phyloP scores from a whole-genome alignment of 2,888 invertebrate species.

The Drosophila demipolita region DNA sequence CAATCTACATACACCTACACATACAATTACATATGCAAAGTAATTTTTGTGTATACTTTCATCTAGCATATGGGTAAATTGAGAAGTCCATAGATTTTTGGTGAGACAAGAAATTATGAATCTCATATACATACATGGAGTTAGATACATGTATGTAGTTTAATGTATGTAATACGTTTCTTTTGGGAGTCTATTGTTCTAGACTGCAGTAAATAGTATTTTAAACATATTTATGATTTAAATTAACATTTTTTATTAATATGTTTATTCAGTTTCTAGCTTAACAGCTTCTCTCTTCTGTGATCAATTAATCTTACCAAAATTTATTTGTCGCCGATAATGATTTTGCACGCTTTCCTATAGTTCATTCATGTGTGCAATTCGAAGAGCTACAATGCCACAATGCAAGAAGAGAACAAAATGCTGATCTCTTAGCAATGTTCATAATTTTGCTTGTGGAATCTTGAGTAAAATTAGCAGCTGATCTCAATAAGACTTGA shows the following conservation, averaged over 20 bases:
- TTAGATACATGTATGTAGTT: neutral
- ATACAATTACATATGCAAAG: neutral
- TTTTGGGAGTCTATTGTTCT: neutral
- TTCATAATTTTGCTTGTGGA: slow-evolving; percentile 58
- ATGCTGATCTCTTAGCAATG: slow-evolving; percentile 43
- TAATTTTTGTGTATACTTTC: neutral
- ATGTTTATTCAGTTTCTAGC: neutral
- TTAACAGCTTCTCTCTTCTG: neutral
- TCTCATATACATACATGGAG: neutral
- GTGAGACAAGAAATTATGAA: neutral
- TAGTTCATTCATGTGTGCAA: slow-evolving; percentile 18
- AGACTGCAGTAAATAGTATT: neutral
- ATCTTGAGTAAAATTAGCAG: slow-evolving; percentile 68
- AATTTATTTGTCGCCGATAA: neutral
- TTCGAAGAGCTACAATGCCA: neutral
- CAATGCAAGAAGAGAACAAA: neutral
- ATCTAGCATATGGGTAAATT: neutral
- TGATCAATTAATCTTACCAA: neutral
- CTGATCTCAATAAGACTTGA: slow-evolving; percentile 76
- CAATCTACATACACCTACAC: neutral
- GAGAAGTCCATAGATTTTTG: neutral
- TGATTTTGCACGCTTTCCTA: neutral
- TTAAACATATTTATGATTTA: neutral
- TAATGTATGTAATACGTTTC: too few species aligned
- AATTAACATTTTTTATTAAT: neutral